Evolutionary conservation across 1,140 invertebrate genomes (phyloP).

Genomic region (Lordiphosa collinella): DNA sequence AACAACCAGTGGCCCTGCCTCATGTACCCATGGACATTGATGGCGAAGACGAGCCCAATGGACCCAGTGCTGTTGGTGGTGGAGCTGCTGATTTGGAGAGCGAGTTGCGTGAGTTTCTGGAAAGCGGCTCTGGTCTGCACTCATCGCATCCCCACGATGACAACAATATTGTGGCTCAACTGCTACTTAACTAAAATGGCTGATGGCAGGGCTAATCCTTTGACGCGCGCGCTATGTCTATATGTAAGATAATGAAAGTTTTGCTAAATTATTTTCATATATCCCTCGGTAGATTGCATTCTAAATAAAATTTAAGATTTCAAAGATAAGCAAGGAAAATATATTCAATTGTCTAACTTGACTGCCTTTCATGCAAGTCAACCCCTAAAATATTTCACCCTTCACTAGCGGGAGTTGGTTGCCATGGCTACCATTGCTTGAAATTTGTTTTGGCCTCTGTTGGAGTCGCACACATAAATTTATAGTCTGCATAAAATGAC

Average conservation of each 20-base stretch:
- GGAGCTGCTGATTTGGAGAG: slow-evolving; percentile 83
- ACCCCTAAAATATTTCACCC: neutral
- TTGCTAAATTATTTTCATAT: slow-evolving; percentile 59
- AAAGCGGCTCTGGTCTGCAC: slow-evolving; percentile 79
- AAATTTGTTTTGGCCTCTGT: slow-evolving; percentile 39
- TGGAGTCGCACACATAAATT: neutral
- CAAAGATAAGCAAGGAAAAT: neutral
- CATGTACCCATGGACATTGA: slow-evolving; percentile 71
- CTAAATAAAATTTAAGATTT: slow-evolving; percentile 40
- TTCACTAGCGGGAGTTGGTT: neutral
- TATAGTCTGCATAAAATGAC: slow-evolving; percentile 82
- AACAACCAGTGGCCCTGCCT: slow-evolving; percentile 66
- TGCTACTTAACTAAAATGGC: slow-evolving; percentile 49
- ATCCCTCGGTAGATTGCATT: slow-evolving; percentile 12
- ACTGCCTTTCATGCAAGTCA: no score
- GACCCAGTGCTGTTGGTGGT: slow-evolving; percentile 5
- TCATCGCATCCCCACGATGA: slow-evolving; percentile 51
- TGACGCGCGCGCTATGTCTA: slow-evolving; percentile 38
- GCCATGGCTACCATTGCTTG: slow-evolving; percentile 44
- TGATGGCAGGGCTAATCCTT: neutral
- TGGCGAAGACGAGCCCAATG: slow-evolving; percentile 56
- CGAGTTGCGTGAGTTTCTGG: slow-evolving; percentile 86
- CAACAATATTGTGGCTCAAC: slow-evolving; percentile 65
- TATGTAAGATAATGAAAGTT: slow-evolving; percentile 42
- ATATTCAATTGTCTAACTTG: no score